Conservation (phyloP, 2,888 invertebrate genomes). For the Cephus rjabovi region DNA sequence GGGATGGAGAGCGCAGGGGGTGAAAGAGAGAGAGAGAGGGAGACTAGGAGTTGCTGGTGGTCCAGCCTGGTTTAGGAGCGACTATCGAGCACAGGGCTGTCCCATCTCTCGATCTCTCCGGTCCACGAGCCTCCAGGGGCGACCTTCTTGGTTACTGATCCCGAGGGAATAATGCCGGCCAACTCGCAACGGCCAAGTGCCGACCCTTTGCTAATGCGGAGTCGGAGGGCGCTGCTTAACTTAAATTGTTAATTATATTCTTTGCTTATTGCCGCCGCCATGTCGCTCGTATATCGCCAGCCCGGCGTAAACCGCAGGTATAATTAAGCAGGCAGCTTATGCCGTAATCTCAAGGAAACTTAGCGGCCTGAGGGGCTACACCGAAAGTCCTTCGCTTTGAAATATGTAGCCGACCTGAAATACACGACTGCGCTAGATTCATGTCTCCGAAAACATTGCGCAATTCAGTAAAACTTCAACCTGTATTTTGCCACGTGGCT, state of each 20-base stretch:
- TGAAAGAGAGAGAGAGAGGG: slow-evolving; percentile 32
- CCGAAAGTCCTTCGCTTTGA: not conserved
- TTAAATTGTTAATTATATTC: not conserved
- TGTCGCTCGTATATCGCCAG: not conserved
- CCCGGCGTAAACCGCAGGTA: slow-evolving; percentile 6
- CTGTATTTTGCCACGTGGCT: not conserved
- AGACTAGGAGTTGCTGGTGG: not conserved
- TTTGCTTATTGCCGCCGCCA: not conserved
- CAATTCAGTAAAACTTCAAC: not conserved
- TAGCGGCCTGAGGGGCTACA: not conserved
- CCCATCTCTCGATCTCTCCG: not conserved
- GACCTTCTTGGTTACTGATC: not conserved
- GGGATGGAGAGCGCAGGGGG: slow-evolving; percentile 33
- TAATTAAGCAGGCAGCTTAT: slow-evolving; percentile 14
- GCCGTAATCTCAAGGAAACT: slow-evolving; percentile 11
- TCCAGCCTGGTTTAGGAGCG: not conserved
- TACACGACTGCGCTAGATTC: not conserved
- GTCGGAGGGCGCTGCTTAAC: not conserved
- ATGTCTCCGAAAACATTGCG: not conserved
- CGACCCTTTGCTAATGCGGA: not conserved
- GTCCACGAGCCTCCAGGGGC: not conserved
- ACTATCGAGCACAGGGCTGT: not conserved
- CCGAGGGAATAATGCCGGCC: not conserved
- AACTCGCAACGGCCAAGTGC: not conserved
- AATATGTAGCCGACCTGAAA: slow-evolving; percentile 4